Evolutionary conservation across 2,113 vertebrate genomes (phyloP).

Genomic region (Perca schrenkii): DNA sequence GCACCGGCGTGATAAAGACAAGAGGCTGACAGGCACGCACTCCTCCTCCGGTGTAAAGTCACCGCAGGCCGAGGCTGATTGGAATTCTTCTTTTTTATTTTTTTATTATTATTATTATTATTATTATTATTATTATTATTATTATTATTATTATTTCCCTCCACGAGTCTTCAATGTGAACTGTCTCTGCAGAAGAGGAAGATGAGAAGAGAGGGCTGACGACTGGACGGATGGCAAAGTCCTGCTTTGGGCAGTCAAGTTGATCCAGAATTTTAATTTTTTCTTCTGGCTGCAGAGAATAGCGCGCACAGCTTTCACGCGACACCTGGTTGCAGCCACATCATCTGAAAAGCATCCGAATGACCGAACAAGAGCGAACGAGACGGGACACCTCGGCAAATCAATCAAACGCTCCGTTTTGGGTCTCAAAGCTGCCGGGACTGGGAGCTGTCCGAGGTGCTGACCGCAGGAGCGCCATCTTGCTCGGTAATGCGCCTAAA

Average conservation of each 20-base stretch:
- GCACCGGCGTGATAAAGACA: not conserved
- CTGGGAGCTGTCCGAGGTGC: constrained; percentile 86
- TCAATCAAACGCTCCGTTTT: not conserved
- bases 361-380: not conserved
- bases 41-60: not conserved
- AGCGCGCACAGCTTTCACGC: constrained; percentile 21
- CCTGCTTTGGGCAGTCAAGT: constrained; percentile 11
- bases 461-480: constrained; percentile 85
- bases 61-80: not conserved
- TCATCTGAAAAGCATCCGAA: not conserved
- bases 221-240: not conserved
- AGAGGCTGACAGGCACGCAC: not conserved
- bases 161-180: constrained; percentile 2
- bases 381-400: not conserved
- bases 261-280: constrained; percentile 14
- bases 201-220: not conserved
- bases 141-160: not conserved
- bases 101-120: no score
- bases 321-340: constrained; percentile 28
- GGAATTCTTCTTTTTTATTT: not conserved
- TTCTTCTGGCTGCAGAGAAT: constrained; percentile 9
- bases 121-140: not conserved
- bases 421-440: constrained; percentile 50
- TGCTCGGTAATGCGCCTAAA: constrained; percentile 68
- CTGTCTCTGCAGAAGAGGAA: constrained; percentile 15